A percentile compares a stretch with the other conserved stretches of the same genome.
These are phyloP conservation scores for Monodelphis domestica DNA, from an alignment of 2,797 vertebrate genomes.

Conservation along the genomic window DNA sequence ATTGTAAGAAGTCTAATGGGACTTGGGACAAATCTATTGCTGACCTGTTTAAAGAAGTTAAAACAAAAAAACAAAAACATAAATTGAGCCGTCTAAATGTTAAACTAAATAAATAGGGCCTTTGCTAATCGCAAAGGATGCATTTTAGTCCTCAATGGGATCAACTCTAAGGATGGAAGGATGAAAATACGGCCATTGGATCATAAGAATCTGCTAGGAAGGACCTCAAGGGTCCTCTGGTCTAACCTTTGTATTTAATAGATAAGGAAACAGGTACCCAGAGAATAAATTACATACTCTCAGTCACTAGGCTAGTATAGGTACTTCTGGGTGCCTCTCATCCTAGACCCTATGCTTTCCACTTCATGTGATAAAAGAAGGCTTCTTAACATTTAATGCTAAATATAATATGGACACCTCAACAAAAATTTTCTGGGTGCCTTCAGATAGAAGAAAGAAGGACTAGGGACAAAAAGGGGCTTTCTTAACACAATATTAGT, in stretches of 20 bases:
- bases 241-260: not conserved
- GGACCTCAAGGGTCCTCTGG: constrained; percentile 27
- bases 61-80: constrained; percentile 22
- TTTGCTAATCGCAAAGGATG: not conserved
- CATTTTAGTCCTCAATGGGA: constrained; percentile 13
- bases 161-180: not conserved
- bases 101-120: constrained; percentile 18
- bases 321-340: not conserved
- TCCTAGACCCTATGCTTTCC: not conserved
- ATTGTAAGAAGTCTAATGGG: constrained; percentile 4
- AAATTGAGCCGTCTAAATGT: not conserved
- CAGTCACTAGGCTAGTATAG: not conserved
- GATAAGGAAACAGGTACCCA: not conserved
- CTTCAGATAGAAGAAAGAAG: not conserved
- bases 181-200: constrained; percentile 18
- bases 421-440: not conserved
- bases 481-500: not conserved
- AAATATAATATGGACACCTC: not conserved
- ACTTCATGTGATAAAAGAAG: not conserved
- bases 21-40: not conserved
- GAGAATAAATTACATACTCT: constrained; percentile 6
- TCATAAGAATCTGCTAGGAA: constrained; percentile 31
- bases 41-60: constrained; percentile 39
- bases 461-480: not conserved
- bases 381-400: not conserved